Conservation (phyloP, 2,888 invertebrate species). For the Kryphioiulus occultus region DNA sequence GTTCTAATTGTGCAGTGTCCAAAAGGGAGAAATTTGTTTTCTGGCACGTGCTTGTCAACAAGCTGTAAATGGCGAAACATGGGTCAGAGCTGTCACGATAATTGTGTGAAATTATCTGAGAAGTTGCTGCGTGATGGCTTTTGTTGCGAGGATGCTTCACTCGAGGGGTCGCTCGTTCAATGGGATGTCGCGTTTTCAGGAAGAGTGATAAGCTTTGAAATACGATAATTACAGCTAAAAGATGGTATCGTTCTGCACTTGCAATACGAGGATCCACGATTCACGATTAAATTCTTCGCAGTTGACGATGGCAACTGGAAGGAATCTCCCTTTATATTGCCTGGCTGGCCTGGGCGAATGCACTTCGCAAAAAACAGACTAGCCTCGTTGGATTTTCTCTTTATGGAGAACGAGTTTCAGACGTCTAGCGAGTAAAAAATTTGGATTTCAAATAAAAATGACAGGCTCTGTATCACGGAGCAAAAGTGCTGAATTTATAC, state of each 20-base stretch:
- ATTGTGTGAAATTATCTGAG: not conserved
- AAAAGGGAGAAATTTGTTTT: no score
- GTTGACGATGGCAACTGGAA: not conserved
- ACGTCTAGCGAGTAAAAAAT: constrained; percentile 8
- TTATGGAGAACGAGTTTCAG: not conserved
- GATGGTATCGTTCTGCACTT: not conserved
- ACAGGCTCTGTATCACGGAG: not conserved
- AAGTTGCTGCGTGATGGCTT: not conserved
- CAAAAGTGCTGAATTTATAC: not conserved
- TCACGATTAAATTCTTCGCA: not conserved
- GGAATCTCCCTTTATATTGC: not conserved
- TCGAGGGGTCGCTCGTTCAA: not conserved
- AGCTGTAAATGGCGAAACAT: not conserved
- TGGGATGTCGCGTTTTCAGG: not conserved
- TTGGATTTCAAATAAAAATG: not conserved
- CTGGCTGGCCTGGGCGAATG: not conserved
- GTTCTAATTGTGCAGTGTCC: no score
- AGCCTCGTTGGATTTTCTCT: constrained; percentile 7
- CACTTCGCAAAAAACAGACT: not conserved
- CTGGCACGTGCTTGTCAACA: not conserved
- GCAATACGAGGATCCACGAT: not conserved
- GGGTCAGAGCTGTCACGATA: not conserved
- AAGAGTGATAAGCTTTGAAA: not conserved
- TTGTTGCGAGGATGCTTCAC: not conserved
- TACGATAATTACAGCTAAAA: constrained; percentile 5